phyloP scores from a whole-genome alignment of 2,888 invertebrate species.

The Ichneumon xanthorius region DNA sequence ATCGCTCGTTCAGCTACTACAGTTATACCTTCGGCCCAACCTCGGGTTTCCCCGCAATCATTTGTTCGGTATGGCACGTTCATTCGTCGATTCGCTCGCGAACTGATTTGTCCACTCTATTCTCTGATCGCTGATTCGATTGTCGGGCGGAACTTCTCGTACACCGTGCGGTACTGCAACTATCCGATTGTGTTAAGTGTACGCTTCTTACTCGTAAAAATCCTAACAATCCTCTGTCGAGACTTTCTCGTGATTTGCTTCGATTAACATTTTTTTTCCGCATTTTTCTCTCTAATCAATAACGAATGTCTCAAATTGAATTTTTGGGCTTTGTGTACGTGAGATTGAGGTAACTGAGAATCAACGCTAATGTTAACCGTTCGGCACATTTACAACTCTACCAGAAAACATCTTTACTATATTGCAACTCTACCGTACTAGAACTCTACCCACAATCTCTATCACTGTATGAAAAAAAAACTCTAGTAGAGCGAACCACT shows the following conservation, averaged over 20 bases:
- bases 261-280: background rate
- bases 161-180: background rate
- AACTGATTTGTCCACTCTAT: constrained; percentile 31
- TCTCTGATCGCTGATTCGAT: constrained; percentile 56
- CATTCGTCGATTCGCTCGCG: constrained; percentile 23
- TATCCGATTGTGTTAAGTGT: background rate
- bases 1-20: constrained; percentile 16
- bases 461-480: too few relatives aligned
- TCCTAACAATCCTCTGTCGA: constrained; percentile 19
- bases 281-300: background rate
- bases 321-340: background rate
- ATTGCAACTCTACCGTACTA: too few relatives aligned
- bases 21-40: background rate
- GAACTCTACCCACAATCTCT: too few relatives aligned
- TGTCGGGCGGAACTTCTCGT: background rate
- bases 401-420: too few relatives aligned
- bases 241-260: constrained; percentile 21
- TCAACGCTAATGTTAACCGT: background rate
- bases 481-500: too few relatives aligned
- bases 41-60: constrained; percentile 26
- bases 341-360: background rate
- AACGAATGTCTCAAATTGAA: constrained; percentile 8
- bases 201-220: constrained; percentile 14
- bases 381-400: too few relatives aligned
- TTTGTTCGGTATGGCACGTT: constrained; percentile 30